These are phyloP conservation scores for Dendrocopos noguchii DNA, from an alignment of 2,113 vertebrate genomes.

Conservation along the genomic window DNA sequence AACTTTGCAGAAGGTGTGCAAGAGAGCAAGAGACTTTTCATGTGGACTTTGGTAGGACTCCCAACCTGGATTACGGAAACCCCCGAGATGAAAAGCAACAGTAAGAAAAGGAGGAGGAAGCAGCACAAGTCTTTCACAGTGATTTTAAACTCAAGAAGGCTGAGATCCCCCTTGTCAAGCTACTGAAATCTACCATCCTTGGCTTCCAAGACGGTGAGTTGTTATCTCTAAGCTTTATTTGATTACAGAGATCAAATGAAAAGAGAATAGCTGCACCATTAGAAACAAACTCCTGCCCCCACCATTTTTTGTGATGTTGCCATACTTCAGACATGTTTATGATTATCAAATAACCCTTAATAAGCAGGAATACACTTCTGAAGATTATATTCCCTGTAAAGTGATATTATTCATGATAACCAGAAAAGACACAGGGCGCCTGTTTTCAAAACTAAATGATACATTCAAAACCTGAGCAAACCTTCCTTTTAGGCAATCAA, in stretches of 20 bases:
- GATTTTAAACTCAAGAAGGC: slow-evolving; percentile 71
- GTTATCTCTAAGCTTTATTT: not conserved
- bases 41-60: not conserved
- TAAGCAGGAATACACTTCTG: not conserved
- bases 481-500: not conserved
- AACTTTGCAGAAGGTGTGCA: not conserved
- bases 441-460: not conserved
- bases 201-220: slow-evolving; percentile 76
- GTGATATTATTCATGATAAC: not conserved
- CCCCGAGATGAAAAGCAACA: not conserved
- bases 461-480: not conserved
- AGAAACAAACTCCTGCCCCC: not conserved
- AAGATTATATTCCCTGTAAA: not conserved
- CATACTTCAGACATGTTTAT: not conserved
- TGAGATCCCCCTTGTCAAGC: not conserved
- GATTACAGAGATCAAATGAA: not conserved
- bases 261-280: not conserved
- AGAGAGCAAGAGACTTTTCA: not conserved
- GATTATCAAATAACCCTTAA: slow-evolving; percentile 6
- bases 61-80: not conserved
- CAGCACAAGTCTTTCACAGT: slow-evolving; percentile 49
- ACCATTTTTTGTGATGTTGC: not conserved
- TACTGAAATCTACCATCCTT: slow-evolving; percentile 12
- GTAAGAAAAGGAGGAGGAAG: slow-evolving; percentile 56
- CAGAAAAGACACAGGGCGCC: not conserved